Percentiles rank a stretch among this genome's conserved stretches.
Evolutionary conservation across 2,888 invertebrate genomes (phyloP).

Genomic region (Acanthoscelides obtectus): DNA sequence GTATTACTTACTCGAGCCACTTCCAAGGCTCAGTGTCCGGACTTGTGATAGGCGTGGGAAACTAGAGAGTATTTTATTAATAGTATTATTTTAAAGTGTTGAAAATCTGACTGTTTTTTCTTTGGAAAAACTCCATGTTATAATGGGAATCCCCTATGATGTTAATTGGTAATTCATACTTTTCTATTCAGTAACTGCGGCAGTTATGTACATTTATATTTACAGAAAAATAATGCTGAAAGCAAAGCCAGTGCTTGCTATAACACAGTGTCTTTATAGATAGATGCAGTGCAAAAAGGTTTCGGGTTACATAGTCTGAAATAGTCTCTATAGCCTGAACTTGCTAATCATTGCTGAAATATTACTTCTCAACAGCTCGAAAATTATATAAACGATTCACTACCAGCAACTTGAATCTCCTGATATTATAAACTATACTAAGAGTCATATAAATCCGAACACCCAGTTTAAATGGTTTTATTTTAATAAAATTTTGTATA

Average conservation of each 20-base stretch:
- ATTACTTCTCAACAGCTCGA: too few relatives aligned
- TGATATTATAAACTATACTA: too few relatives aligned
- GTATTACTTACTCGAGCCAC: conserved; percentile 76
- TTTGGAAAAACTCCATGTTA: neutral
- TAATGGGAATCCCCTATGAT: conserved; percentile 4
- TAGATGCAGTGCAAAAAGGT: neutral
- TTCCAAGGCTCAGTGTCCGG: conserved; percentile 88
- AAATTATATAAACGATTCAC: too few relatives aligned
- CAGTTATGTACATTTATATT: neutral
- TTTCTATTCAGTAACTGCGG: neutral
- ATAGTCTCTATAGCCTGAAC: too few relatives aligned
- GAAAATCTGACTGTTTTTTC: too few relatives aligned
- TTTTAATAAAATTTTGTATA: too few relatives aligned
- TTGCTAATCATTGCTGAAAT: too few relatives aligned
- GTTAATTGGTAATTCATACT: conserved; percentile 19
- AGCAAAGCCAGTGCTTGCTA: conserved; percentile 22
- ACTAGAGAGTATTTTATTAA: conserved; percentile 54
- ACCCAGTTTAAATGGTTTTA: too few relatives aligned
- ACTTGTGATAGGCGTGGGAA: conserved; percentile 82
- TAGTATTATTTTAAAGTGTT: conserved; percentile 10
- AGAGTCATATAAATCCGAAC: too few relatives aligned
- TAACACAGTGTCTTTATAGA: conserved; percentile 7
- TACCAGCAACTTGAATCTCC: too few relatives aligned
- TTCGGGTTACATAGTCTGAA: neutral
- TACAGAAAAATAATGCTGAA: conserved; percentile 3